Evolutionary conservation across 2,113 vertebrate species (phyloP).

Genomic region (Lathamus discolor): DNA sequence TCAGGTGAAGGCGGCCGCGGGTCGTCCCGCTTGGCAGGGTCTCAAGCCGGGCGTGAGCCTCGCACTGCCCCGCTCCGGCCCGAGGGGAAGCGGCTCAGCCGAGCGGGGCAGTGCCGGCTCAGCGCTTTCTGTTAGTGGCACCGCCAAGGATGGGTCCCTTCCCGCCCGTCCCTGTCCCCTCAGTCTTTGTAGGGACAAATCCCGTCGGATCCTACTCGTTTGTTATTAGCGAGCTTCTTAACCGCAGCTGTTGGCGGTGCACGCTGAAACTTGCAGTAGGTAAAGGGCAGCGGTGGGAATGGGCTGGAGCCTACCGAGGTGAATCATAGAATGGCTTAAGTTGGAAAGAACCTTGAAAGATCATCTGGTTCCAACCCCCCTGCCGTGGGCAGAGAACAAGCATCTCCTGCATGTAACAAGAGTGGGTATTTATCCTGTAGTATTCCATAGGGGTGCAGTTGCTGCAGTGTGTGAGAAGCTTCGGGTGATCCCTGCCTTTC

Average conservation of each 20-base stretch:
- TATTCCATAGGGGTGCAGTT: neutral
- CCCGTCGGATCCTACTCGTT: too few species aligned
- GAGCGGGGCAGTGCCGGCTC: neutral
- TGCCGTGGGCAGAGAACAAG: neutral
- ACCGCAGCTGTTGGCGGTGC: neutral
- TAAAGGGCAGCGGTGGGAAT: rapidly evolving
- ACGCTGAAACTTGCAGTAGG: neutral
- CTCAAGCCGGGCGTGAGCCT: neutral
- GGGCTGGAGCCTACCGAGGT: neutral
- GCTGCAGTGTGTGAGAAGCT: neutral
- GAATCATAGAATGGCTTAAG: neutral
- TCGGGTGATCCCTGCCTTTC: neutral
- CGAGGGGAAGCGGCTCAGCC: neutral
- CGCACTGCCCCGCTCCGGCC: too few species aligned
- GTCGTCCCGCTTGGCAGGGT: neutral
- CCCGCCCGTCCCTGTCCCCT: neutral
- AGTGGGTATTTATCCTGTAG: rapidly evolving
- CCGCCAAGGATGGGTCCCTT: neutral
- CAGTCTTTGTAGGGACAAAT: neutral
- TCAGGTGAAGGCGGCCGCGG: constrained; percentile 74
- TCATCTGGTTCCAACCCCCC: neutral
- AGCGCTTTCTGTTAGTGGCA: rapidly evolving
- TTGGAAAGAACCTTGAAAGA: neutral
- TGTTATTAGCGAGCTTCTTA: rapidly evolving
- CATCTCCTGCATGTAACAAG: neutral